phyloP scores from a whole-genome alignment of 2,113 vertebrate species.

The Saccopteryx bilineata region DNA sequence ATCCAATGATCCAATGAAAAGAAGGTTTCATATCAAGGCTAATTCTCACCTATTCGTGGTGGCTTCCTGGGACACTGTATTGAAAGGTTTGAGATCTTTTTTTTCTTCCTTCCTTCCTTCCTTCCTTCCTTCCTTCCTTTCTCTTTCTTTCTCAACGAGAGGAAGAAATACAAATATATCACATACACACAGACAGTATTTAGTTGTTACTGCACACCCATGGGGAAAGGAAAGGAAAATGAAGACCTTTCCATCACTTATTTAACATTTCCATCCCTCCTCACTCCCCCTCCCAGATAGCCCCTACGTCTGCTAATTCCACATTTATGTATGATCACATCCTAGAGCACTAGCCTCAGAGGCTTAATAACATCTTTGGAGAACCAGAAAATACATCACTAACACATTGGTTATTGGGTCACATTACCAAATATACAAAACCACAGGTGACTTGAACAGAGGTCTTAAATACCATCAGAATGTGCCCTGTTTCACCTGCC shows the following conservation, averaged over 20 bases:
- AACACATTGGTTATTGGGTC: neutral
- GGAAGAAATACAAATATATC: neutral
- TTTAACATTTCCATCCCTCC: neutral
- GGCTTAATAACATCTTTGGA: neutral
- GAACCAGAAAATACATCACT: neutral
- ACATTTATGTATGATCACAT: neutral
- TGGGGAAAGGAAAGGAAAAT: neutral
- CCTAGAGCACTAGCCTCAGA: neutral
- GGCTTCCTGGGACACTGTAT: neutral
- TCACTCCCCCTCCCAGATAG: neutral
- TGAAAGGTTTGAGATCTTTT: neutral
- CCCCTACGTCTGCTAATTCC: neutral
- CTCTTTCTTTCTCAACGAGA: neutral
- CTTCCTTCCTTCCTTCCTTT: neutral
- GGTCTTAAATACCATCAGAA: neutral
- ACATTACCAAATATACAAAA: neutral
- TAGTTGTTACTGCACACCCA: neutral
- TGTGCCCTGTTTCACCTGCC: neutral
- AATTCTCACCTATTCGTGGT: neutral
- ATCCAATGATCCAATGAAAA: neutral
- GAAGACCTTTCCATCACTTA: neutral
- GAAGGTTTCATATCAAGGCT: slow-evolving; percentile 17
- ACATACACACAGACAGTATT: neutral
- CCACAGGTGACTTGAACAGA: neutral
- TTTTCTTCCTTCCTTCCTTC: neutral